Evolutionary conservation across 1,140 invertebrate species (phyloP).

Genomic region (Pogonognathellus flavescens): DNA sequence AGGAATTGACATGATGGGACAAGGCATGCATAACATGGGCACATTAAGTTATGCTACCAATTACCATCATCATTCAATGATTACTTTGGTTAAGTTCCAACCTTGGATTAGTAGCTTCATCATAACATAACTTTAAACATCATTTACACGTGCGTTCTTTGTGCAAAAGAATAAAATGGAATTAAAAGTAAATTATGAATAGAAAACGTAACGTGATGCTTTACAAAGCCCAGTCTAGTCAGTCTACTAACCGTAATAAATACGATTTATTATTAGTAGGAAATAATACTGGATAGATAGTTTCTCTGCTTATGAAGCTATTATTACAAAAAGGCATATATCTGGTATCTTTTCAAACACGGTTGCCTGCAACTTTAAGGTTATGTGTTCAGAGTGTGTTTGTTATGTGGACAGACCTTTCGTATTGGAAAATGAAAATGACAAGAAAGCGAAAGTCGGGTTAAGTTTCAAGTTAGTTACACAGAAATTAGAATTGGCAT

Average conservation of each 20-base stretch:
- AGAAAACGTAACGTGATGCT: too few species aligned
- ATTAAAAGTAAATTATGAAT: too few species aligned
- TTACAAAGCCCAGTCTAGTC: too few species aligned
- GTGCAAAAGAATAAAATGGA: too few species aligned
- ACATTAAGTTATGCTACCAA: slow-evolving; percentile 11
- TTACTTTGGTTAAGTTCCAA: neutral
- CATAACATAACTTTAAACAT: neutral
- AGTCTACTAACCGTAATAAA: too few species aligned
- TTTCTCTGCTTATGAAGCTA: too few species aligned
- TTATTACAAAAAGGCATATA: too few species aligned
- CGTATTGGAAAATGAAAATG: neutral
- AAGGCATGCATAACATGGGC: slow-evolving; percentile 24
- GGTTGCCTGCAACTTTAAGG: too few species aligned
- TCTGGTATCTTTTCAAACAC: too few species aligned
- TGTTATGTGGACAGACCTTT: neutral
- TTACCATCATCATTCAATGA: slow-evolving; percentile 24
- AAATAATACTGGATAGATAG: too few species aligned
- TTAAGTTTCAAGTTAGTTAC: neutral
- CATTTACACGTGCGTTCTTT: too few species aligned
- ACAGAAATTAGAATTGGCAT: neutral
- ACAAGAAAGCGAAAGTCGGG: slow-evolving; percentile 3
- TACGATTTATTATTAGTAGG: too few species aligned
- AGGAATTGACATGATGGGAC: slow-evolving; percentile 35
- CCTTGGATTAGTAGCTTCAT: neutral
- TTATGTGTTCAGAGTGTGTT: neutral